These are phyloP conservation scores for Limenitis camilla DNA, from an alignment of 2,888 invertebrate species.

Conservation along the genomic window DNA sequence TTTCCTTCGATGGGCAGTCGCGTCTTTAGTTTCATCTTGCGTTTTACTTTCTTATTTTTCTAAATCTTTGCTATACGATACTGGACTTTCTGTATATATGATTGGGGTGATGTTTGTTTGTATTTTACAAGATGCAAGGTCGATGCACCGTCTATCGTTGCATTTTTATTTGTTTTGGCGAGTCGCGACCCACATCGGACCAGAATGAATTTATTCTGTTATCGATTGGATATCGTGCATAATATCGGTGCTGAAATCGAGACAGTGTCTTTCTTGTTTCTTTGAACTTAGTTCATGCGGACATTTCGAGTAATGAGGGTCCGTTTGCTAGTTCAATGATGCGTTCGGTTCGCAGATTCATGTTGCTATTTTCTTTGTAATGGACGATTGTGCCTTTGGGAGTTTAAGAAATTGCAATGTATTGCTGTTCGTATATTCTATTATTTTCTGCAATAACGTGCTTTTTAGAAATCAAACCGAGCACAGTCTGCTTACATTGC, in stretches of 20 bases:
- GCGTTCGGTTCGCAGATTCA: conserved; percentile 7
- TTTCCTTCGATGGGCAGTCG: conserved; percentile 36
- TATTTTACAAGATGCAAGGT: conserved; percentile 57
- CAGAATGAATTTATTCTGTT: conserved; percentile 71
- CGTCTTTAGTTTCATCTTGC: conserved; percentile 71
- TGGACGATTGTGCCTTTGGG: not conserved
- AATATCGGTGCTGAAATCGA: conserved; percentile 48
- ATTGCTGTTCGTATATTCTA: too few species aligned
- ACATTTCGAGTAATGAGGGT: conserved; percentile 17
- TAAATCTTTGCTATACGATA: conserved; percentile 34
- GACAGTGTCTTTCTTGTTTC: conserved; percentile 30
- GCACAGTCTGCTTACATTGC: too few species aligned
- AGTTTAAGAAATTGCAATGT: not conserved
- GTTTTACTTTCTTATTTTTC: conserved; percentile 71
- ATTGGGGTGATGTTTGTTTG: conserved; percentile 36
- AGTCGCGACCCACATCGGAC: conserved; percentile 70
- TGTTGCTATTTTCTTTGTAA: conserved; percentile 7
- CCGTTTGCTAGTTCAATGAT: conserved; percentile 13
- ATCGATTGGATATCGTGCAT: conserved; percentile 68
- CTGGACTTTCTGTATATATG: conserved; percentile 37
- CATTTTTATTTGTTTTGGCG: conserved; percentile 73
- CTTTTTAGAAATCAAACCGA: too few species aligned
- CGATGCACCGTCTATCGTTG: conserved; percentile 69
- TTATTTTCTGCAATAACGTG: too few species aligned
- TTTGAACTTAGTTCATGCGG: conserved; percentile 13